Evolutionary conservation across 2,797 vertebrate genomes (phyloP).

Genomic region (Echeneis naucrates): DNA sequence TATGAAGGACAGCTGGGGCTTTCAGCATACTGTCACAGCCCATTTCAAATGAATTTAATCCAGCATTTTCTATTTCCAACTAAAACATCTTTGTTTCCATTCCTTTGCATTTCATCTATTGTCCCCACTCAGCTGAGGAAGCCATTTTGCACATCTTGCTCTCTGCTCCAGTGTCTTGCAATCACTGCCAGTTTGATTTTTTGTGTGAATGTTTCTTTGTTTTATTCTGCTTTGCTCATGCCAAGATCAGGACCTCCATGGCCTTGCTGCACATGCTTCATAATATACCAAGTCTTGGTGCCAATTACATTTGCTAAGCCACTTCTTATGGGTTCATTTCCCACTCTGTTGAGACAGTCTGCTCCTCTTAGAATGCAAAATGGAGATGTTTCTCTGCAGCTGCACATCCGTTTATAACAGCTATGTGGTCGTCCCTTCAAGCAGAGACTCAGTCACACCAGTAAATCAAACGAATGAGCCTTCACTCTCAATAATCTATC

Average conservation of each 20-base stretch:
- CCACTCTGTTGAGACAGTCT: constrained; percentile 23
- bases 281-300: constrained; percentile 39
- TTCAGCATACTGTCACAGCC: constrained; percentile 15
- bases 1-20: constrained; percentile 13
- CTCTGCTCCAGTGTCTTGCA: constrained; percentile 29
- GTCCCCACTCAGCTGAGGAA: constrained; percentile 34
- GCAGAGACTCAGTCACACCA: constrained; percentile 37
- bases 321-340: constrained; percentile 44
- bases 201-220: constrained; percentile 42
- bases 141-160: constrained; percentile 35
- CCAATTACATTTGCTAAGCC: constrained; percentile 41
- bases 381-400: constrained; percentile 27
- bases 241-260: constrained; percentile 48
- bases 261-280: constrained; percentile 43
- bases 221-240: constrained; percentile 36
- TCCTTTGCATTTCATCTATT: constrained; percentile 37
- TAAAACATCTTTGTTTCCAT: constrained; percentile 27
- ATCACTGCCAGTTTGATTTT: constrained; percentile 34
- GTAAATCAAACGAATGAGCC: constrained; percentile 45
- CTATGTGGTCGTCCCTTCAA: constrained; percentile 20
- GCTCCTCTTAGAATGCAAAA: constrained; percentile 16
- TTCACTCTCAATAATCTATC: constrained; percentile 47
- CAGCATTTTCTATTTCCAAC: constrained; percentile 19
- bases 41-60: constrained; percentile 16
- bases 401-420: constrained; percentile 37